These are phyloP conservation scores for Eriosoma lanigerum DNA, from an alignment of 1,140 invertebrate species.

Conservation along the genomic window DNA sequence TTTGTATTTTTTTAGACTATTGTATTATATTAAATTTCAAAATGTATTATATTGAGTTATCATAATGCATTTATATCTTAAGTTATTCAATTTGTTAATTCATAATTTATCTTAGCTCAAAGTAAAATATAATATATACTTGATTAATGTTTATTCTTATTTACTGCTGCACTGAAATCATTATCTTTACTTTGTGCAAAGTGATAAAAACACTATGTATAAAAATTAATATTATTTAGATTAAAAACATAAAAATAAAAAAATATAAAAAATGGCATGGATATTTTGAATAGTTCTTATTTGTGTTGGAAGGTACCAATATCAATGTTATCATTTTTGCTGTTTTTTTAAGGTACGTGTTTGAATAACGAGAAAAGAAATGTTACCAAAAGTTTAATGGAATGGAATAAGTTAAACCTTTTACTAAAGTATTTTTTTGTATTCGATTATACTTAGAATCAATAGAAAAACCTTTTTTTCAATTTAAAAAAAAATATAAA, in stretches of 20 bases:
- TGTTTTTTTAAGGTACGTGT: background rate
- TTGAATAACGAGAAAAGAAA: background rate
- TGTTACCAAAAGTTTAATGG: constrained; percentile 28
- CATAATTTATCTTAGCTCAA: too few species aligned
- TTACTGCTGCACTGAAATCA: too few species aligned
- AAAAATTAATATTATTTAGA: background rate
- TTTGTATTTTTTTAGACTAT: too few species aligned
- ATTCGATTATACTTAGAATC: constrained; percentile 12
- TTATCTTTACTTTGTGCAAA: background rate
- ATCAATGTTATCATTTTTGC: background rate
- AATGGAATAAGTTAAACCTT: constrained; percentile 41
- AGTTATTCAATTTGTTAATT: too few species aligned
- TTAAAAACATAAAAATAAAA: constrained; percentile 18
- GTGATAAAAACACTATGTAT: too few species aligned
- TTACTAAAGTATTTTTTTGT: background rate
- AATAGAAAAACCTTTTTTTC: background rate
- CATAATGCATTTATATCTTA: too few species aligned
- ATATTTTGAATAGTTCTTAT: background rate
- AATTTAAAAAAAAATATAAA: background rate
- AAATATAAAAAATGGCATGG: background rate
- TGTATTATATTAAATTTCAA: too few species aligned
- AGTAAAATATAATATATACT: too few species aligned
- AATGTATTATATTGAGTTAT: too few species aligned
- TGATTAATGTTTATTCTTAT: too few species aligned
- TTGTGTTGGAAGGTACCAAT: background rate